Conservation (phyloP, 2,888 invertebrate species). For the Cephus rjabovi region DNA sequence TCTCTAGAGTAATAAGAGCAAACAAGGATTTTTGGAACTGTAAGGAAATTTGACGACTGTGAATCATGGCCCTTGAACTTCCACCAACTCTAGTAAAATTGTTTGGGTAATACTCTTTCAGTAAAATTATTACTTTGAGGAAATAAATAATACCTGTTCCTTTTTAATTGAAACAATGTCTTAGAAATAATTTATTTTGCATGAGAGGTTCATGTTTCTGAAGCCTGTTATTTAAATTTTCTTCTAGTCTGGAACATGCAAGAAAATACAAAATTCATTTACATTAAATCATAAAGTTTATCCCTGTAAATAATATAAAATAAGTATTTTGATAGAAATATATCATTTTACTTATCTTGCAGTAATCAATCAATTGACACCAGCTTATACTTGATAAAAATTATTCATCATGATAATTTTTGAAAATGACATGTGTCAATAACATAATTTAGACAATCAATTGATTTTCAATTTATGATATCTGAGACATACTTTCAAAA, state of each 20-base stretch:
- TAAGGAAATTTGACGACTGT: background rate
- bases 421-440: background rate
- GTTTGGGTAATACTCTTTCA: conserved; percentile 41
- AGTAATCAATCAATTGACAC: background rate
- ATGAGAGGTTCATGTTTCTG: background rate
- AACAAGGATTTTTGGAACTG: background rate
- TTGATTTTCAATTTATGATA: background rate
- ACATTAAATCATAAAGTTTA: background rate
- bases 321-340: conserved; percentile 3
- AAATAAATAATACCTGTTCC: conserved; percentile 10
- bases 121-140: background rate
- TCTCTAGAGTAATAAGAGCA: background rate
- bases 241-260: background rate
- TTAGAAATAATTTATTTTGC: background rate
- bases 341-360: background rate
- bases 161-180: conserved; percentile 5
- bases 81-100: conserved; percentile 46
- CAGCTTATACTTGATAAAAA: background rate
- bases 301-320: background rate
- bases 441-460: background rate
- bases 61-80: conserved; percentile 39
- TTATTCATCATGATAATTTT: background rate
- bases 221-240: conserved; percentile 1
- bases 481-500: conserved; percentile 5
- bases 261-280: conserved; percentile 2